phyloP scores from a whole-genome alignment of 2,113 vertebrate species.

The Strix aluco region DNA sequence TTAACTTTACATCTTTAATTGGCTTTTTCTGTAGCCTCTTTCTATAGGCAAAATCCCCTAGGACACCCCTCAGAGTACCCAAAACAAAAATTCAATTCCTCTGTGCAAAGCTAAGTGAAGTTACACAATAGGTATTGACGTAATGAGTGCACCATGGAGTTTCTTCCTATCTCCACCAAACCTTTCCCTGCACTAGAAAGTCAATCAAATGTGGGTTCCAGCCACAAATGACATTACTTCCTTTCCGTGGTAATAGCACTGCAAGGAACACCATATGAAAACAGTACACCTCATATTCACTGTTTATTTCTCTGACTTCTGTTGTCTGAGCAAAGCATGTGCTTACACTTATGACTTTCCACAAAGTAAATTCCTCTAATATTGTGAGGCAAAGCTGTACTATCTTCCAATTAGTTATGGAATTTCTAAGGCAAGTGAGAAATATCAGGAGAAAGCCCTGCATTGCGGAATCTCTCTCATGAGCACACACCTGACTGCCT shows the following conservation, averaged over 20 bases:
- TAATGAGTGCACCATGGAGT: not conserved
- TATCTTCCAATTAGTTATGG: not conserved
- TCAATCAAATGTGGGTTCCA: slow-evolving; percentile 9
- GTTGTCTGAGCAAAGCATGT: not conserved
- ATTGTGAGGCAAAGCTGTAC: not conserved
- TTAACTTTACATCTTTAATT: not conserved
- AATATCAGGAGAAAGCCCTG: not conserved
- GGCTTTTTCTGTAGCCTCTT: not conserved
- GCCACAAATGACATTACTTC: slow-evolving; percentile 28
- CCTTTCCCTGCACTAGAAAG: slow-evolving; percentile 1
- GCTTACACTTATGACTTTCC: not conserved
- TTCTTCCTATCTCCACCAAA: not conserved
- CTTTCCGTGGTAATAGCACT: not conserved
- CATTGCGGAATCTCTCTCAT: not conserved
- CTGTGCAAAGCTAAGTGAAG: not conserved
- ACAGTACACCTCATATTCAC: not conserved
- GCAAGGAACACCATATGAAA: not conserved
- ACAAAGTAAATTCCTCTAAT: not conserved
- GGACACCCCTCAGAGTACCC: not conserved
- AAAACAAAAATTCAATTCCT: not conserved
- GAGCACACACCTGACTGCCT: not conserved
- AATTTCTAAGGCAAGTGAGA: not conserved
- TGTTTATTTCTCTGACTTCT: not conserved
- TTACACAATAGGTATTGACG: not conserved
- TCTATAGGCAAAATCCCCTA: not conserved